Evolutionary conservation across 2,113 vertebrate genomes (phyloP).

Genomic region (Tursiops truncatus): DNA sequence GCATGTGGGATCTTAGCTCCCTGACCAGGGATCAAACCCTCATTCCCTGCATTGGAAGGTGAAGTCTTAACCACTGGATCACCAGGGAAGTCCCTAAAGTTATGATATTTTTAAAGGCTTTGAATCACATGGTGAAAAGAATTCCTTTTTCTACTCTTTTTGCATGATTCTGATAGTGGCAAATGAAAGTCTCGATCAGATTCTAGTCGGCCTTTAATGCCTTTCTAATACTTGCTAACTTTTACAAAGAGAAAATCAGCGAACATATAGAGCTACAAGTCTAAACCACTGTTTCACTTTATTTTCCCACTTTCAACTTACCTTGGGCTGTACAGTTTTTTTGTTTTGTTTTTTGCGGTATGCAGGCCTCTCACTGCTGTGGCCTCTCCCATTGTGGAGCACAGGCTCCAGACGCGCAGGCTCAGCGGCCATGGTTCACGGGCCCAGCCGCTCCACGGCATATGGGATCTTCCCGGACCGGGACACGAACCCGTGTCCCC

Average conservation of each 20-base stretch:
- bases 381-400: too few species aligned
- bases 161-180: not conserved
- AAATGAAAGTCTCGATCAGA: not conserved
- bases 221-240: not conserved
- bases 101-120: not conserved
- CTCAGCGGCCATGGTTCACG: too few species aligned
- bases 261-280: not conserved
- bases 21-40: too few species aligned
- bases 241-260: not conserved
- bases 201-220: rapidly evolving
- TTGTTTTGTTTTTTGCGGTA: too few species aligned
- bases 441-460: too few species aligned
- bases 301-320: not conserved
- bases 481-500: rapidly evolving
- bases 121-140: not conserved
- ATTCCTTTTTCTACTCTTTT: not conserved
- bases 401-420: too few species aligned
- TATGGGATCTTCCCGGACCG: rapidly evolving
- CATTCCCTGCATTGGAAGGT: too few species aligned
- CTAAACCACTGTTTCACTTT: not conserved
- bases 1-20: too few species aligned
- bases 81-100: not conserved
- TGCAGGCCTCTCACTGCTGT: too few species aligned
- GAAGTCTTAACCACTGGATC: too few species aligned
- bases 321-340: not conserved